Percentiles rank a stretch among this genome's conserved stretches.
Evolutionary conservation across 1,140 invertebrate genomes (phyloP).

Genomic region (Euschistus heros): DNA sequence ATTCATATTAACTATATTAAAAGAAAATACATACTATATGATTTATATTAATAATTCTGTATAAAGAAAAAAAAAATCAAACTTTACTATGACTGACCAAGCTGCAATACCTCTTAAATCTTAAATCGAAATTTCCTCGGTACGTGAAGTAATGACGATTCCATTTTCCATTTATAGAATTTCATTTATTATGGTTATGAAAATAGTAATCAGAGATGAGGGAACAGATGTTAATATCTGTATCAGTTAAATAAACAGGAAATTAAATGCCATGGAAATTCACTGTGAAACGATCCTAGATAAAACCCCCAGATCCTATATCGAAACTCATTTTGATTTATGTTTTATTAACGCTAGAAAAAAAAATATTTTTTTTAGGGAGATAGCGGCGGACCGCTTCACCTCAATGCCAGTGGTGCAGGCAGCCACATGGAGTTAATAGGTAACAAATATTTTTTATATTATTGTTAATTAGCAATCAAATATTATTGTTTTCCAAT

Average conservation of each 20-base stretch:
- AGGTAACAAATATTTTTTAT: constrained; percentile 41
- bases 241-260: neutral
- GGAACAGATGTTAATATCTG: neutral
- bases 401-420: constrained; percentile 47
- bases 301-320: neutral
- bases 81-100: too few species aligned
- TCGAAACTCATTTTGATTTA: neutral
- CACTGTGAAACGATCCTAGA: neutral
- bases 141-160: too few species aligned
- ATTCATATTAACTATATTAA: too few species aligned
- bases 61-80: too few species aligned
- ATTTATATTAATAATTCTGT: too few species aligned
- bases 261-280: neutral
- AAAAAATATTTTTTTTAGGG: constrained; percentile 40
- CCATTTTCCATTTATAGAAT: neutral
- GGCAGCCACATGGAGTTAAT: constrained; percentile 60
- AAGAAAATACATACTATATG: too few species aligned
- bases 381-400: constrained; percentile 69
- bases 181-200: neutral
- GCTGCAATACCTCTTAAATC: too few species aligned
- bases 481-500: too few species aligned
- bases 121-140: too few species aligned
- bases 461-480: neutral
- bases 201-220: neutral
- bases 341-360: constrained; percentile 1